phyloP scores from a whole-genome alignment of 2,113 vertebrate species.

The Willisornis vidua region DNA sequence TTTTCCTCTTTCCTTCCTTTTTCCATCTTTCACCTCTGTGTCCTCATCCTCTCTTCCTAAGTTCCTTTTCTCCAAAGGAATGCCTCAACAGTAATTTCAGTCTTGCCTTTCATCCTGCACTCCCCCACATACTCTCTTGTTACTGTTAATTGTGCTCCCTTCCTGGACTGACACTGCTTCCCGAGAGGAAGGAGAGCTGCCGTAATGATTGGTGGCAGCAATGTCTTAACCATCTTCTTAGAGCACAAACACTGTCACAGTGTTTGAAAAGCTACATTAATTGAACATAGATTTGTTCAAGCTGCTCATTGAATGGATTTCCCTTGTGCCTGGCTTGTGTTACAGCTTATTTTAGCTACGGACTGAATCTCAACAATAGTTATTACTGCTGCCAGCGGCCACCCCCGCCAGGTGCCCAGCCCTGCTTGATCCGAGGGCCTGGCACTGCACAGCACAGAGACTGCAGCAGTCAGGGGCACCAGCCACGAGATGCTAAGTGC shows the following conservation, averaged over 20 bases:
- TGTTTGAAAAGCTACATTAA: constrained; percentile 68
- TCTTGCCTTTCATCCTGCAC: neutral
- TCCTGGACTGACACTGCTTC: constrained; percentile 58
- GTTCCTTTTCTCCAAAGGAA: neutral
- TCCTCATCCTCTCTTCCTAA: neutral
- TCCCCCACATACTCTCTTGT: constrained; percentile 32
- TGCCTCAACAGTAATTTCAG: neutral
- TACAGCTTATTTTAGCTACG: constrained; percentile 53
- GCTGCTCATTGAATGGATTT: constrained; percentile 61
- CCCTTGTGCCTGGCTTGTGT: constrained; percentile 39
- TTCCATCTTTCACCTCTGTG: neutral
- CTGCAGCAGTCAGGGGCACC: neutral
- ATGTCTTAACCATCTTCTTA: constrained; percentile 64
- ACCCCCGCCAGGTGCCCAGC: accelerated
- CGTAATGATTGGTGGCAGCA: constrained; percentile 61
- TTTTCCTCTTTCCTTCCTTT: neutral
- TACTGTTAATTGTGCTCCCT: constrained; percentile 57
- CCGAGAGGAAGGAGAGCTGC: constrained; percentile 36
- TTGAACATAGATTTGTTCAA: constrained; percentile 69
- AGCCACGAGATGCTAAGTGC: neutral
- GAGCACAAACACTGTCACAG: constrained; percentile 60
- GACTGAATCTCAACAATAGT: neutral
- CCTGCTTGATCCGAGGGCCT: neutral
- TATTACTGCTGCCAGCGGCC: neutral
- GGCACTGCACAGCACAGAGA: neutral